Conservation (phyloP, 2,888 invertebrate genomes). For the Podotricha telesiphe region DNA sequence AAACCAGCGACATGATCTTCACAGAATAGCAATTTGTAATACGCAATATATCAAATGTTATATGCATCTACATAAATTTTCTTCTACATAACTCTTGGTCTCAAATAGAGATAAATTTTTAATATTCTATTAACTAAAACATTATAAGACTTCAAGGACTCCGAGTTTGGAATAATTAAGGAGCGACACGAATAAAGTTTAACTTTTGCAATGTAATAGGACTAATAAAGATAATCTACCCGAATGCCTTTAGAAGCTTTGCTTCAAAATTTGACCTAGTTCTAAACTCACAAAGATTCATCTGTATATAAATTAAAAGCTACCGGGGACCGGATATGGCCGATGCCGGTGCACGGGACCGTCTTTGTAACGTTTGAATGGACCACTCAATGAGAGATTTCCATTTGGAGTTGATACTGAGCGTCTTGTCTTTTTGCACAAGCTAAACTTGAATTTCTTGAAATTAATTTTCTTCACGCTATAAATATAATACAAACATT, state of each 20-base stretch:
- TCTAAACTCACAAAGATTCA: constrained; percentile 26
- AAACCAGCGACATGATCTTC: background rate
- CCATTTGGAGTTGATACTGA: constrained; percentile 16
- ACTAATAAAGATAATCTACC: constrained; percentile 21
- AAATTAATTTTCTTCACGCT: constrained; percentile 1
- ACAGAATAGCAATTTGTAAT: background rate
- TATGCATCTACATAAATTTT: background rate
- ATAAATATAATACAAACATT: too few species aligned
- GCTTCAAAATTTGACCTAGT: constrained; percentile 27
- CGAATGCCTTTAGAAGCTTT: constrained; percentile 13
- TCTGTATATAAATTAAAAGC: constrained; percentile 35
- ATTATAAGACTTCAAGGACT: constrained; percentile 10
- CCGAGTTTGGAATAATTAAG: constrained; percentile 20
- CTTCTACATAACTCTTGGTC: background rate
- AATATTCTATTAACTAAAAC: constrained; percentile 15
- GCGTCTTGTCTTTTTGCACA: constrained; percentile 17
- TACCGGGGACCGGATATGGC: constrained; percentile 18
- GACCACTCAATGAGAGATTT: constrained; percentile 23
- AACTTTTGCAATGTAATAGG: constrained; percentile 18
- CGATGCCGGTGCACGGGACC: constrained; percentile 16
- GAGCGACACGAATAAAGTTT: constrained; percentile 20
- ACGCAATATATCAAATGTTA: background rate
- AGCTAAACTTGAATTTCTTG: constrained; percentile 17
- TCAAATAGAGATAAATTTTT: constrained; percentile 2
- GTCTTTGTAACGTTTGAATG: constrained; percentile 32